Conservation (phyloP, 1,140 invertebrate species). For the Dendroctonus valens region DNA sequence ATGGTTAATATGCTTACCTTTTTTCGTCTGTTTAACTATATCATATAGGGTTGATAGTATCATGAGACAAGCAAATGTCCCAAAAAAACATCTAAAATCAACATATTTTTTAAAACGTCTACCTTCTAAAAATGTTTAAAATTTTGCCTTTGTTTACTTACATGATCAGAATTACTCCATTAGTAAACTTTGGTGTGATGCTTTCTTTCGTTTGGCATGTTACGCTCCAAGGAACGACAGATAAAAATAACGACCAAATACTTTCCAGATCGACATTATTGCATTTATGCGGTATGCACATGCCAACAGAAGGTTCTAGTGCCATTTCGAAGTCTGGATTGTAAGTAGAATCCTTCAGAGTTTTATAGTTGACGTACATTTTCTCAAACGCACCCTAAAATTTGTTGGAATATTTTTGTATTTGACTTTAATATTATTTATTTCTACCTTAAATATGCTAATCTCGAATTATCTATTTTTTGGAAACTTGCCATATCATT, state of each 20-base stretch:
- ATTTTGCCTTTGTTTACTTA: neutral
- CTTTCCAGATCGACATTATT: conserved; percentile 1
- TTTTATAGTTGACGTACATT: neutral
- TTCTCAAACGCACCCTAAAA: neutral
- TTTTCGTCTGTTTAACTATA: neutral
- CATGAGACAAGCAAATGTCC: neutral
- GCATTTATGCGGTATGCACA: conserved; percentile 18
- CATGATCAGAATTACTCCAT: conserved; percentile 4
- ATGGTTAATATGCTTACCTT: too few relatives aligned
- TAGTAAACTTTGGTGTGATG: neutral
- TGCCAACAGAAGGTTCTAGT: conserved; percentile 4
- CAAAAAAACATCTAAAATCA: conserved; percentile 4
- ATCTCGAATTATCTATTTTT: neutral
- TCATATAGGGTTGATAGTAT: conserved; percentile 2
- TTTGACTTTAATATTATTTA: neutral
- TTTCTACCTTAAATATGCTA: neutral
- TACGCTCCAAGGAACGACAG: conserved; percentile 1
- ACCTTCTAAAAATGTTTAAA: conserved; percentile 6
- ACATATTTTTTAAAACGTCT: neutral
- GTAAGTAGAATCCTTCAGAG: neutral
- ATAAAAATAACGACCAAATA: neutral
- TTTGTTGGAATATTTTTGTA: neutral
- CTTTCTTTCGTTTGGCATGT: conserved; percentile 18
- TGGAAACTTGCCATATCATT: neutral
- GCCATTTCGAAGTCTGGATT: neutral